phyloP scores from a whole-genome alignment of 2,113 vertebrate species.

The Bolborhynchus lineola region DNA sequence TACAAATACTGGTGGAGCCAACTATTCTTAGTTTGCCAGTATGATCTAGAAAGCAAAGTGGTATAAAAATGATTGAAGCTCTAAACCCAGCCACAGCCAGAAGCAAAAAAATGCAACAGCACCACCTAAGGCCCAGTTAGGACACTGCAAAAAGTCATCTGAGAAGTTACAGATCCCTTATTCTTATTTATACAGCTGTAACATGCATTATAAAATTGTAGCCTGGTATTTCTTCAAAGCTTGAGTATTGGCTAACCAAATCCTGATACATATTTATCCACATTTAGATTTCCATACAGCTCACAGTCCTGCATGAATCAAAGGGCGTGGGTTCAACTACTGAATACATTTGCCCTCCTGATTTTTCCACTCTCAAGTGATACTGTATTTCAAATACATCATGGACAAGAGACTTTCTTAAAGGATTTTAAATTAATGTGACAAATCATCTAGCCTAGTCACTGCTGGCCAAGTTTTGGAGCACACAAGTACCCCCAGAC shows the following conservation, averaged over 20 bases:
- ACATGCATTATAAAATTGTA: slow-evolving; percentile 16
- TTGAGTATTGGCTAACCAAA: background rate
- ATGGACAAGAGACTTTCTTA: background rate
- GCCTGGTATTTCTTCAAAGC: slow-evolving; percentile 1
- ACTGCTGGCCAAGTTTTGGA: accelerated
- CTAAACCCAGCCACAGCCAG: background rate
- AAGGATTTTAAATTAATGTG: background rate
- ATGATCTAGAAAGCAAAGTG: slow-evolving; percentile 6
- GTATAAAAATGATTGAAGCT: background rate
- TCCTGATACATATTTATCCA: background rate
- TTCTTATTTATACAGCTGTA: slow-evolving; percentile 46
- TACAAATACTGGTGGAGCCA: slow-evolving; percentile 11
- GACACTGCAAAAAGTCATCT: background rate
- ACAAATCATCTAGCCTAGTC: background rate
- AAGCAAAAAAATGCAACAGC: slow-evolving; percentile 65
- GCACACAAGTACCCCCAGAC: background rate
- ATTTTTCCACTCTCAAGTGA: background rate
- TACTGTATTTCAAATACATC: background rate
- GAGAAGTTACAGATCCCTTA: background rate
- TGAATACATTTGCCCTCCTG: background rate
- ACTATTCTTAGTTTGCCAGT: slow-evolving; percentile 13
- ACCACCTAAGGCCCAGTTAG: slow-evolving; percentile 65
- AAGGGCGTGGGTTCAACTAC: background rate
- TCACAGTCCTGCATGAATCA: slow-evolving; percentile 6
- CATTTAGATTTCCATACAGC: slow-evolving; percentile 12